Conservation (phyloP, 2,888 invertebrate species). For the Villa cingulata region DNA sequence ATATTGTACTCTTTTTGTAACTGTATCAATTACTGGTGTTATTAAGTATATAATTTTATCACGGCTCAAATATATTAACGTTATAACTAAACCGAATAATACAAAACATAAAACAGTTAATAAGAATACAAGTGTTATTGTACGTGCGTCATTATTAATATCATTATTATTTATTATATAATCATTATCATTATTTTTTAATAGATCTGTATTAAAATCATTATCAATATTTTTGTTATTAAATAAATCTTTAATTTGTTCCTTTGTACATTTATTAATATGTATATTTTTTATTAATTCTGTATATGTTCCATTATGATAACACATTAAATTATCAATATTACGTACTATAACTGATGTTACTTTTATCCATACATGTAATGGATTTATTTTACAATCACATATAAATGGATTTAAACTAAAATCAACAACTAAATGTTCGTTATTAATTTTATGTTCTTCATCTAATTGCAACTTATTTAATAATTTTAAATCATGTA, state of each 20-base stretch:
- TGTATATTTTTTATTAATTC: conserved; percentile 25
- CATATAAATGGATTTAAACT: conserved; percentile 56
- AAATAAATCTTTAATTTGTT: conserved; percentile 15
- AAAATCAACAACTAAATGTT: conserved; percentile 46
- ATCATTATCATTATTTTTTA: too few relatives aligned
- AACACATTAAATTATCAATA: conserved; percentile 43
- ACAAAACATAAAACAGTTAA: conserved; percentile 42
- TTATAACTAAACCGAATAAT: conserved; percentile 41
- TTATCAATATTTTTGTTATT: conserved; percentile 23
- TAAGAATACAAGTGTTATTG: conserved; percentile 36
- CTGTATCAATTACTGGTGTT: conserved; percentile 47
- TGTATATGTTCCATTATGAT: conserved; percentile 21
- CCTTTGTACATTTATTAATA: conserved; percentile 23
- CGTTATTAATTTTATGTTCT: conserved; percentile 24
- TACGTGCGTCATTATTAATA: conserved; percentile 24
- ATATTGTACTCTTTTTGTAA: conserved; percentile 57
- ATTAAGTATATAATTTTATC: conserved; percentile 44
- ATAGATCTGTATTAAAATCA: conserved; percentile 20
- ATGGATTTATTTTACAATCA: conserved; percentile 45
- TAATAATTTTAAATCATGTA: conserved; percentile 42
- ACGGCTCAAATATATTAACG: conserved; percentile 48
- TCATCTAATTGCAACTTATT: conserved; percentile 40
- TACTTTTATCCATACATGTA: conserved; percentile 48
- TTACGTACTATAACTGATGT: conserved; percentile 48
- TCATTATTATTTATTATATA: conserved; percentile 18